These are phyloP conservation scores for Drosophila carrolli DNA, from an alignment of 1,140 invertebrate genomes.

Conservation along the genomic window DNA sequence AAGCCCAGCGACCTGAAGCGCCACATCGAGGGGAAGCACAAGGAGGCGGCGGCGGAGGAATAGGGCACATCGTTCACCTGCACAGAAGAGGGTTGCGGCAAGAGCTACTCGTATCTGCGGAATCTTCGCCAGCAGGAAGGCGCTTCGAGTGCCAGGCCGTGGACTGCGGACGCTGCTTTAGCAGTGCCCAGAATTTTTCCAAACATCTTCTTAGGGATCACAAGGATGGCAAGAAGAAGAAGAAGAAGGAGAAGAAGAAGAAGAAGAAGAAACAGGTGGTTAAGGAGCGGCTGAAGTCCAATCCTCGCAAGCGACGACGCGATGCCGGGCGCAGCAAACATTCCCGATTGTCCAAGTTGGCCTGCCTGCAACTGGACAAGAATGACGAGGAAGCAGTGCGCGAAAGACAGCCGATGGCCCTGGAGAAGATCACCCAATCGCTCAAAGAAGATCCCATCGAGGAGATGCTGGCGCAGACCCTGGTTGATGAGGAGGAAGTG, in stretches of 20 bases:
- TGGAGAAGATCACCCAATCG: slow-evolving; percentile 43
- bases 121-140: slow-evolving; percentile 79
- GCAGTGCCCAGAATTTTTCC: slow-evolving; percentile 71
- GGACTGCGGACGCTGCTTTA: slow-evolving; percentile 65
- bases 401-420: slow-evolving; percentile 29
- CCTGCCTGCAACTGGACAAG: slow-evolving; percentile 53
- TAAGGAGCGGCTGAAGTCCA: not conserved
- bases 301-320: slow-evolving; percentile 60
- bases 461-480: slow-evolving; percentile 13
- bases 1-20: slow-evolving; percentile 55
- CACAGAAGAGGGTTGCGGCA: slow-evolving; percentile 51
- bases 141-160: too few relatives aligned
- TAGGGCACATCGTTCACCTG: slow-evolving; percentile 43
- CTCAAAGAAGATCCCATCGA: slow-evolving; percentile 17
- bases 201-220: slow-evolving; percentile 65
- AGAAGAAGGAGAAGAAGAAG: too few relatives aligned
- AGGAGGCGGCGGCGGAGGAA: not conserved
- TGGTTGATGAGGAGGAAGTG: slow-evolving; percentile 8
- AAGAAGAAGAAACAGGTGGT: not conserved
- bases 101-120: slow-evolving; percentile 64
- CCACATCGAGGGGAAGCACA: slow-evolving; percentile 63
- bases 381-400: slow-evolving; percentile 65
- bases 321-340: slow-evolving; percentile 63
- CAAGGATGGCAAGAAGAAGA: slow-evolving; percentile 1
- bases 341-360: slow-evolving; percentile 56